A percentile compares a stretch with the other conserved stretches of the same genome.
phyloP scores from a whole-genome alignment of 2,888 invertebrate genomes.

The Diloba caeruleocephala region DNA sequence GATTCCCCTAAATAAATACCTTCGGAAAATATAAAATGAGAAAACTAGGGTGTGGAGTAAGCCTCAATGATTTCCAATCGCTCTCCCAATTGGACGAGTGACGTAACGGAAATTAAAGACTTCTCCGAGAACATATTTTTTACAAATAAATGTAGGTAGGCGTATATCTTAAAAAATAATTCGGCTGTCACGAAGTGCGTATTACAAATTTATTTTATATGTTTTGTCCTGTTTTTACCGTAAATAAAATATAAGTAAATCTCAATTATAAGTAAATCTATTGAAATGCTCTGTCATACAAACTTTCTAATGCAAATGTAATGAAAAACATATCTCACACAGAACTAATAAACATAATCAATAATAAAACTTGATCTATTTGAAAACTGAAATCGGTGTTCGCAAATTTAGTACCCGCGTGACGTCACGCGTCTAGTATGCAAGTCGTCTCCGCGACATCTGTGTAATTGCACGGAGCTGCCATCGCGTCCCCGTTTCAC shows the following conservation, averaged over 20 bases:
- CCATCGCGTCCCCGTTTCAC: conserved; percentile 73
- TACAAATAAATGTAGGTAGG: conserved; percentile 53
- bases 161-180: conserved; percentile 43
- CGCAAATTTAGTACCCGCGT: neutral
- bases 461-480: conserved; percentile 80
- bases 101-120: conserved; percentile 88
- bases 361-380: conserved; percentile 1
- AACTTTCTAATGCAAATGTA: neutral
- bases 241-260: too few species aligned
- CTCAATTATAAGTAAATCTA: too few species aligned
- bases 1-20: conserved; percentile 43
- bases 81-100: conserved; percentile 85
- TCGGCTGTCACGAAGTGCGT: conserved; percentile 44
- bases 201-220: conserved; percentile 33
- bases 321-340: too few species aligned
- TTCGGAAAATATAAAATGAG: conserved; percentile 58
- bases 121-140: conserved; percentile 69
- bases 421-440: conserved; percentile 56
- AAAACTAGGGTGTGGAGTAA: conserved; percentile 69
- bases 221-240: too few species aligned
- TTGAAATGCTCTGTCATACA: too few species aligned
- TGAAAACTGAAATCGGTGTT: neutral
- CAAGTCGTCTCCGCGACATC: conserved; percentile 71
- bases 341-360: too few species aligned
- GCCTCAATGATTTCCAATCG: conserved; percentile 84